phyloP scores from a whole-genome alignment of 2,797 vertebrate genomes.

The Austrolebias charrua region DNA sequence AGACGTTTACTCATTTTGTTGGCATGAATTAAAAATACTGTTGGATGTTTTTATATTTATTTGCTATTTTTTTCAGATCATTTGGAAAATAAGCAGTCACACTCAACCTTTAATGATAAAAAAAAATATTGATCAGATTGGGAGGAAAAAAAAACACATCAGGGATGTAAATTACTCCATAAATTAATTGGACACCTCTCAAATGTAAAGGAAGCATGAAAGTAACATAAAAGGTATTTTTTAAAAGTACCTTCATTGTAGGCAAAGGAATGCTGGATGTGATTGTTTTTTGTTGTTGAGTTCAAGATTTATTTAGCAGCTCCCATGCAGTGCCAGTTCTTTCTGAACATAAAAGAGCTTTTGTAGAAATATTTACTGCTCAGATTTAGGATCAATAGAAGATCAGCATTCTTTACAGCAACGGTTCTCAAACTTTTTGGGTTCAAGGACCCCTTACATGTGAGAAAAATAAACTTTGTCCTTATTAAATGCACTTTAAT shows the following conservation, averaged over 20 bases:
- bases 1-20: not conserved
- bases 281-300: too few relatives aligned
- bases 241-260: not conserved
- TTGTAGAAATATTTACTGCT: constrained; percentile 1
- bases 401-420: constrained; percentile 1
- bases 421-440: too few relatives aligned
- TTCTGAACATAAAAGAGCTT: not conserved
- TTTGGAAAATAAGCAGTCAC: too few relatives aligned
- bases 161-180: not conserved
- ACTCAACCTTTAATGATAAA: not conserved
- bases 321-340: not conserved
- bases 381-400: constrained; percentile 22
- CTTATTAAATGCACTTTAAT: too few relatives aligned
- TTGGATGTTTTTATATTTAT: not conserved
- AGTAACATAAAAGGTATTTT: not conserved
- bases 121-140: not conserved
- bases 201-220: not conserved
- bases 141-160: not conserved
- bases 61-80: not conserved
- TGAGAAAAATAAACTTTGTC: too few relatives aligned
- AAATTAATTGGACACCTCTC: not conserved
- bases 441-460: too few relatives aligned
- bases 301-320: too few relatives aligned
- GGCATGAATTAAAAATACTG: too few relatives aligned
- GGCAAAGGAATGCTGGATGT: not conserved